Percentiles rank a stretch among this genome's conserved stretches.
Conservation (phyloP, 2,113 vertebrate species). For the Protomyctophum bolini region DNA sequence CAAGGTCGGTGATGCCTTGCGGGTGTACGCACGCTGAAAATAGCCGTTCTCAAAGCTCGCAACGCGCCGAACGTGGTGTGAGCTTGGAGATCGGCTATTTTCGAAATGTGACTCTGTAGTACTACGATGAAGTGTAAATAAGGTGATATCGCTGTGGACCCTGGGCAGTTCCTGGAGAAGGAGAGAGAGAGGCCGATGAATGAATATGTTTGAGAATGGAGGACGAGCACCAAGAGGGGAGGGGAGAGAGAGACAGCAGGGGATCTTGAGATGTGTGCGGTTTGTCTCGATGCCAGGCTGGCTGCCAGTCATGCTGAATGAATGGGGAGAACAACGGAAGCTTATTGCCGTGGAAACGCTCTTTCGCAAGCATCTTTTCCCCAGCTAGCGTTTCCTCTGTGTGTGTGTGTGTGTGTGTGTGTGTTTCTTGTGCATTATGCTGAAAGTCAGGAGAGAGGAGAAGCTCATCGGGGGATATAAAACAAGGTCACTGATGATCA, state of each 20-base stretch:
- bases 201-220: too few relatives aligned
- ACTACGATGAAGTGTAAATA: background rate
- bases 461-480: background rate
- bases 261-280: background rate
- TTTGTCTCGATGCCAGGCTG: slow-evolving; percentile 25
- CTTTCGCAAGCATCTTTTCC: slow-evolving; percentile 8
- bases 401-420: too few relatives aligned
- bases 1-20: too few relatives aligned
- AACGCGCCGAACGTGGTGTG: too few relatives aligned
- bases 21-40: too few relatives aligned
- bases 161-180: slow-evolving; percentile 3
- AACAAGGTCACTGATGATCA: background rate
- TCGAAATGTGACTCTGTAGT: too few relatives aligned
- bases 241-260: background rate
- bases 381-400: background rate
- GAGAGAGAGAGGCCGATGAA: background rate
- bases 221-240: background rate
- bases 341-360: slow-evolving; percentile 31
- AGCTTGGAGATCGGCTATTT: too few relatives aligned
- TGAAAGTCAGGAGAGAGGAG: background rate
- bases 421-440: background rate
- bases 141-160: background rate
- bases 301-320: slow-evolving; percentile 29
- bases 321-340: slow-evolving; percentile 5
- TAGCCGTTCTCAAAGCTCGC: too few relatives aligned